Percentiles rank a stretch among this genome's conserved stretches.
Conservation (phyloP, 2,113 vertebrate species). For the Litocranius walleri region DNA sequence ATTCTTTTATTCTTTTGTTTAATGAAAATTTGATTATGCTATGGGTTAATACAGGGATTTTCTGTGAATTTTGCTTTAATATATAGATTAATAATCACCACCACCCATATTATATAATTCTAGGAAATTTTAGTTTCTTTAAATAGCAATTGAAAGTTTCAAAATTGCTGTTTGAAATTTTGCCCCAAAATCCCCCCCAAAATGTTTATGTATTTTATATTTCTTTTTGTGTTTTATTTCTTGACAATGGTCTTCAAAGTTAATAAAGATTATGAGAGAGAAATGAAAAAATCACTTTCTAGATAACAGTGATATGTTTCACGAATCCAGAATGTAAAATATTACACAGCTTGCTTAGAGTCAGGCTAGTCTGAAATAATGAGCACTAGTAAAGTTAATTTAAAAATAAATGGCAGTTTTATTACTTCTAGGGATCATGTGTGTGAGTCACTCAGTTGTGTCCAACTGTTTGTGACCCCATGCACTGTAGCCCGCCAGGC, state of each 20-base stretch:
- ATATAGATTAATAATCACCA: neutral
- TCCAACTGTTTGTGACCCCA: neutral
- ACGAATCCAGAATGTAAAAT: neutral
- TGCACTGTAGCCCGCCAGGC: neutral
- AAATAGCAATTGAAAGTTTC: neutral
- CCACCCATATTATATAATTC: neutral
- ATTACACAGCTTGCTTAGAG: neutral
- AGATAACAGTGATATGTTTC: neutral
- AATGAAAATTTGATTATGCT: neutral
- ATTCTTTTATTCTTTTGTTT: conserved; percentile 52
- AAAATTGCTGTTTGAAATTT: neutral
- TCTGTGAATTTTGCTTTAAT: conserved; percentile 29
- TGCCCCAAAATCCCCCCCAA: neutral
- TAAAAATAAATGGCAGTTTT: neutral
- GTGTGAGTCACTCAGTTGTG: neutral
- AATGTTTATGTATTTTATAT: neutral
- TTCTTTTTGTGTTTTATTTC: neutral
- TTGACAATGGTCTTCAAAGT: conserved; percentile 13
- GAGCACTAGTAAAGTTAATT: neutral
- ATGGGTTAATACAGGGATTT: neutral
- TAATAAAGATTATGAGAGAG: neutral
- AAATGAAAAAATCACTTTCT: conserved; percentile 22
- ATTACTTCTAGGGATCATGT: neutral
- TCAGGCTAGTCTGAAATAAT: neutral
- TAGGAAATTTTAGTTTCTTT: neutral